Conservation (phyloP, 2,797 vertebrate genomes). For the Eulemur rubriventer region DNA sequence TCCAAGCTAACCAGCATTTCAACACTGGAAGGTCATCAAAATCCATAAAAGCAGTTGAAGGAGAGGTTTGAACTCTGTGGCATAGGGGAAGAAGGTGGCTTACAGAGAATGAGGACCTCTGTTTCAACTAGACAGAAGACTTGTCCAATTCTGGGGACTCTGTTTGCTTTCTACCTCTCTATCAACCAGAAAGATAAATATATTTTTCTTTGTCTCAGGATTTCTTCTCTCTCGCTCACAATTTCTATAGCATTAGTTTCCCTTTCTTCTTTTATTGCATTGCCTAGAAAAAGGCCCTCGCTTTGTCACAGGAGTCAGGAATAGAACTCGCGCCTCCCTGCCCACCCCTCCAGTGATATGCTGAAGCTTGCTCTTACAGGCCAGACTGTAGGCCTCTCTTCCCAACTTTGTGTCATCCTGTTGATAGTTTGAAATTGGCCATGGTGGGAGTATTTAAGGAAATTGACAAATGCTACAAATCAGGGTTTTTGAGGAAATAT, state of each 20-base stretch:
- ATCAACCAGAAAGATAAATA: background rate
- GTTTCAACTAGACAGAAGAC: background rate
- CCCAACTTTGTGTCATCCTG: background rate
- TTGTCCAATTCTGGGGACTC: background rate
- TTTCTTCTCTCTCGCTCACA: background rate
- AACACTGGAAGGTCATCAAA: background rate
- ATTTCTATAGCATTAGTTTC: background rate
- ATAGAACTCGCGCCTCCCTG: background rate
- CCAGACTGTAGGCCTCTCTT: background rate
- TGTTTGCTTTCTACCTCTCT: background rate
- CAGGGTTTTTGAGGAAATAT: background rate
- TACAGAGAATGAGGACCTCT: background rate
- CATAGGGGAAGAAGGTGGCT: background rate
- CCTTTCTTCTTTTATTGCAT: background rate
- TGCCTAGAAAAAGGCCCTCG: background rate
- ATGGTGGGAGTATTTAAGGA: background rate
- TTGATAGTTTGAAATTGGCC: background rate
- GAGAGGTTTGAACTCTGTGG: background rate
- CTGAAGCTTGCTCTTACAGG: background rate
- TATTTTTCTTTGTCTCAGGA: background rate
- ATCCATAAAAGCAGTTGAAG: background rate
- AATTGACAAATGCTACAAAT: background rate
- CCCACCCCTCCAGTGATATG: background rate
- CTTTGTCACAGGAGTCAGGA: background rate
- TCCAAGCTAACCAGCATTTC: background rate